Percentiles rank a stretch among this genome's conserved stretches.
Conservation (phyloP, 2,888 invertebrate genomes). For the Papilio demoleus region DNA sequence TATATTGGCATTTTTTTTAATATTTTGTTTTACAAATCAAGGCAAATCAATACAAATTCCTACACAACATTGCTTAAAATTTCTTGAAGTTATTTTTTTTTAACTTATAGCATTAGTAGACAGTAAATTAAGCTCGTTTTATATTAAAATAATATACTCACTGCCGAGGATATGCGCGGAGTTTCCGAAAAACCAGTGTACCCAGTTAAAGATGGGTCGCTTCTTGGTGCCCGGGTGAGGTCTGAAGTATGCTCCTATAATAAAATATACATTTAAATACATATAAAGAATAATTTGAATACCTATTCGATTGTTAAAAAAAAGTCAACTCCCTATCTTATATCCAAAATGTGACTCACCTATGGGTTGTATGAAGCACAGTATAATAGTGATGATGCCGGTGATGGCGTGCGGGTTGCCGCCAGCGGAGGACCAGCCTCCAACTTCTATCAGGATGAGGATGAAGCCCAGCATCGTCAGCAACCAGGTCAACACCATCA, state of each 20-base stretch:
- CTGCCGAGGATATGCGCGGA: constrained; percentile 93
- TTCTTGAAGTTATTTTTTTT: too few relatives aligned
- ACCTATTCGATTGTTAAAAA: neutral
- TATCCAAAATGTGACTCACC: constrained; percentile 71
- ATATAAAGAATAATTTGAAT: neutral
- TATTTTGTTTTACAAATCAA: too few relatives aligned
- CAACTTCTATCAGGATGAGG: constrained; percentile 91
- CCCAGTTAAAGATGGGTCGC: constrained; percentile 94
- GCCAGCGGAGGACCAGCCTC: constrained; percentile 87
- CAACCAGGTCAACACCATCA: constrained; percentile 92
- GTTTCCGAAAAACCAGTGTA: constrained; percentile 95
- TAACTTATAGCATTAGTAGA: too few relatives aligned
- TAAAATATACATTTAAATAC: constrained; percentile 37
- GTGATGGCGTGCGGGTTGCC: constrained; percentile 93
- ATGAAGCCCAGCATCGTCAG: constrained; percentile 91
- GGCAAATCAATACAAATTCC: too few relatives aligned
- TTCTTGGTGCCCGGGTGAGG: constrained; percentile 92
- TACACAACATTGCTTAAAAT: too few relatives aligned
- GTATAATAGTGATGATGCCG: constrained; percentile 89
- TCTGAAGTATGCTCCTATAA: constrained; percentile 88
- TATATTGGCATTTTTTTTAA: too few relatives aligned
- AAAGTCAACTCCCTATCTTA: neutral
- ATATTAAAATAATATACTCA: too few relatives aligned
- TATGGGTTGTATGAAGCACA: constrained; percentile 94
- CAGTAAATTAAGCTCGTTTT: too few relatives aligned